phyloP scores from a whole-genome alignment of 2,888 invertebrate genomes.

The Troides oblongomaculatus region DNA sequence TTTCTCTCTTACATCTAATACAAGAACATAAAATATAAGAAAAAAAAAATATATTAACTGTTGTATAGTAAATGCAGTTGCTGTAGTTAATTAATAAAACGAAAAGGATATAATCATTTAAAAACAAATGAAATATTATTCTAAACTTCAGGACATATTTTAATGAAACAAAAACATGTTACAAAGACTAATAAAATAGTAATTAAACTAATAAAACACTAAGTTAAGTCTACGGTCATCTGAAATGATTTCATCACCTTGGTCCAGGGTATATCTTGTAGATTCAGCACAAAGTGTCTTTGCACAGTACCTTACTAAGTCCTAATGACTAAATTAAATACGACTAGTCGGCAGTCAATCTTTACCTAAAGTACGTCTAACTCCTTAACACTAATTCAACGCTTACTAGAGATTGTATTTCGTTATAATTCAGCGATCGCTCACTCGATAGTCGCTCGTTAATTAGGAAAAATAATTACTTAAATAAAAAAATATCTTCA shows the following conservation, averaged over 20 bases:
- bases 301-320: conserved; percentile 49
- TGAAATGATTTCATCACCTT: conserved; percentile 46
- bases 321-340: conserved; percentile 47
- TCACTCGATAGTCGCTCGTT: conserved; percentile 59
- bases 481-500: conserved; percentile 69
- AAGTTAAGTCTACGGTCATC: not conserved
- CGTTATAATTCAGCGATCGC: conserved; percentile 48
- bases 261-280: conserved; percentile 46
- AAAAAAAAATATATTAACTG: not conserved
- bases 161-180: too few relatives aligned
- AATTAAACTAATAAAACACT: too few relatives aligned
- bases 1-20: not conserved
- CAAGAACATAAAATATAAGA: not conserved
- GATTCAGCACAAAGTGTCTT: conserved; percentile 49
- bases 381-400: conserved; percentile 57
- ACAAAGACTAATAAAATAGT: too few relatives aligned
- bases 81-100: too few relatives aligned
- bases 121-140: too few relatives aligned
- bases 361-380: conserved; percentile 43
- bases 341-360: conserved; percentile 53
- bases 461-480: conserved; percentile 64
- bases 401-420: conserved; percentile 31
- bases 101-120: too few relatives aligned
- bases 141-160: too few relatives aligned
- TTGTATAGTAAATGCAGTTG: too few relatives aligned